Evolutionary conservation across 2,113 vertebrate genomes (phyloP), one percentile per base, ranked within the genome.

Genomic region (Gymnarchus niloticus): DNA sequence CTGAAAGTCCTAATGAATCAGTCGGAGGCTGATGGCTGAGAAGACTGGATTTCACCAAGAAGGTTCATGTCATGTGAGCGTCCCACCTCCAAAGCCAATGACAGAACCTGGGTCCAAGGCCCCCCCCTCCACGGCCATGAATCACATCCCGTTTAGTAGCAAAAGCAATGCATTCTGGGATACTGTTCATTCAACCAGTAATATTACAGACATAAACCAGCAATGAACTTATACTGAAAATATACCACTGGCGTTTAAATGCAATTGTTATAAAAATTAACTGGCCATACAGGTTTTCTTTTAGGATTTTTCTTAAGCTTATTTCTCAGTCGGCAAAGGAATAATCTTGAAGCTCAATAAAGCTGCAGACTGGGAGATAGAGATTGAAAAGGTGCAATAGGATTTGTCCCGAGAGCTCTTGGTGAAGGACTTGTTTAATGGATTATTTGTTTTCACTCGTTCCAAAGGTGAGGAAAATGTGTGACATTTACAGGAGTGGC

Each of bases 131-230:
- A 17, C 7, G 33, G 65, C 65, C 65, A 73, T 73, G 65, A 73
- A 73, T 73, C 65, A 73, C 33, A 41, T 73, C 65, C 65, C 65
- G 65, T 33, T 73, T 73, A 73, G 65, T 14, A 37, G 65, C 33
- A 33, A 73, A 73, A 73, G 65, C 65, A 41, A 33, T 73, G 65
- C 65, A 73, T 33, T 73, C 65, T 73, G 65, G 65, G 65, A 73
- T 73, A 73, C 14, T 41, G 33, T 73, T 73, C 33, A 73, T 73
- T 21, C 19, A 17, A 73, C 12, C 33, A 41, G 41, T 33, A 41
- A 73, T 37, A 73, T 73, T 41, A 73, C 65, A 73, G 65, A 73
- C 65, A 5, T 73, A 73, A 6, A 73, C 65, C 33, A 73, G 41
- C 65, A 28, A 37, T 41, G 65, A 41, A 73, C 65, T 41, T 73